Evolutionary conservation across 2,113 vertebrate species (phyloP).

Genomic region (Podiceps cristatus): DNA sequence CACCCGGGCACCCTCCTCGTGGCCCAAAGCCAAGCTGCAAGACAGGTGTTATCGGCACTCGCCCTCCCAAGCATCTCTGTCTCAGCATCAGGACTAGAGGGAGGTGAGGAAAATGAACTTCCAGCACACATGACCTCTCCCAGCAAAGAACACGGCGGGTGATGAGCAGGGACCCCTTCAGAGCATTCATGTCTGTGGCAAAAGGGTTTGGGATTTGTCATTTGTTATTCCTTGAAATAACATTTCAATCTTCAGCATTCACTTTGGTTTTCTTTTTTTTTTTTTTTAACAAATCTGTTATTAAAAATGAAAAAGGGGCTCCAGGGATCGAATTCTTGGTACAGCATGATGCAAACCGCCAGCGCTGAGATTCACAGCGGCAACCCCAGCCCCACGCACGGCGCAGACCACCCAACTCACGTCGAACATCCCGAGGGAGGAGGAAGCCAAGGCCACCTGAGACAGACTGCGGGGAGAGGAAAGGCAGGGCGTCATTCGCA

Average conservation of each 20-base stretch:
- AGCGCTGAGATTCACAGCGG: background rate
- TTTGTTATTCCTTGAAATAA: background rate
- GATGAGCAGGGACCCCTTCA: background rate
- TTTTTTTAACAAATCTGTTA: background rate
- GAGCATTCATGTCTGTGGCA: background rate
- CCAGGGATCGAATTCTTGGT: background rate
- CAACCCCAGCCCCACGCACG: background rate
- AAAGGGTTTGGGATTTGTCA: background rate
- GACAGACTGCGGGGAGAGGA: background rate
- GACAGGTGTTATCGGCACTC: no score
- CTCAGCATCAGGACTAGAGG: background rate
- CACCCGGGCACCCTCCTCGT: background rate
- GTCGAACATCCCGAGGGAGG: background rate
- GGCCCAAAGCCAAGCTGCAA: background rate
- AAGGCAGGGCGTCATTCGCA: accelerated
- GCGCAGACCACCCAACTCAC: background rate
- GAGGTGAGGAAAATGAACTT: background rate
- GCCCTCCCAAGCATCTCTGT: accelerated
- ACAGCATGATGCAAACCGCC: background rate
- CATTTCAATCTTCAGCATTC: background rate
- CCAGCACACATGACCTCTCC: background rate
- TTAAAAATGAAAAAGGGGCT: no score
- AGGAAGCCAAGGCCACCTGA: background rate
- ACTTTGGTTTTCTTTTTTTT: background rate
- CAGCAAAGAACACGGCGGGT: accelerated